Base-by-base conservation (phyloP, 2,797 vertebrate species). In the Semotilus atromaculatus region DNA sequence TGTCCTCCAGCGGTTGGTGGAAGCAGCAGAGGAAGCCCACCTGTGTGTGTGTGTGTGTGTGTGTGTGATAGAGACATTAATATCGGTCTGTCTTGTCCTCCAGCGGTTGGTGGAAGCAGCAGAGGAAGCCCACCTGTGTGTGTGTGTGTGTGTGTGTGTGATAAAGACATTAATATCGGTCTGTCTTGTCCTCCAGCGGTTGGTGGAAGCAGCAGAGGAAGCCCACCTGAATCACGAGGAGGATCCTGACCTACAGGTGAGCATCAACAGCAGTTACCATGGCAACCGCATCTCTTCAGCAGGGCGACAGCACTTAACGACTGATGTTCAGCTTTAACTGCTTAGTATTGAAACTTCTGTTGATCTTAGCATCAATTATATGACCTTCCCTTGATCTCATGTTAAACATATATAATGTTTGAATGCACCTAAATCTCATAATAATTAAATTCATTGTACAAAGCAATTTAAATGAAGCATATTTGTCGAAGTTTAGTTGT, bases 191-290 rank as follows among this genome's bases (percentile, higher is more conserved):
- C 38, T 76, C 23, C 75, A 99, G 98, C 96, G 97, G 81, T 95
- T 99, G 80, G 98, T 99, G 23, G 97, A 98, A 90, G 98, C 97
- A 68, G 98, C 98, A 70, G 98, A 99, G 90, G 97, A 98, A 87
- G 98, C 98, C 71, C 98, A 99, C 74, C 93, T 99, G 84, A 97
- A 98, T 87, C 98, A 99, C 1, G 97, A 97, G 81, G 98, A 99
- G 86, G 96, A 99, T 90, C 97, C 97, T 83, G 93, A 99, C 88
- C 93, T 99, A 38, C 97, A 99, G 97, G 98, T 99, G 92, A 91
- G 89, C 86, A 14, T 29, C 84, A 70, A 36, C 23, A 26, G 53
- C 18, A 8, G 64, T 55, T 60, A 80, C 81, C 53, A n/a, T 82
- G 40, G 40, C 11, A 79, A 83, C 43, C 21, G 1, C 40, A 73